Base-by-base conservation (phyloP, 2,888 invertebrate species). In the Acanthococcus lagerstroemiae region DNA sequence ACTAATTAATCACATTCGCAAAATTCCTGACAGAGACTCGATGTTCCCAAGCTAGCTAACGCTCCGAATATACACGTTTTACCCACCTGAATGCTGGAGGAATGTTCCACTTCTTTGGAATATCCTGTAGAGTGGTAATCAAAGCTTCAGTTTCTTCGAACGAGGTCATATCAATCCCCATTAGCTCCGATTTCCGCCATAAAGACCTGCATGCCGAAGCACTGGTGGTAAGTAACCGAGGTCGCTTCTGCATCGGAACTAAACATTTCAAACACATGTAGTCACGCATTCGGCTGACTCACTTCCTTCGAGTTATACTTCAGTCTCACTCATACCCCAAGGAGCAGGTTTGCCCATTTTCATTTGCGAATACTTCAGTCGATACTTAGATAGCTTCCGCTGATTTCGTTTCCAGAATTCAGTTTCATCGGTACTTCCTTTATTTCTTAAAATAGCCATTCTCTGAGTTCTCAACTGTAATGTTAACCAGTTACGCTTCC, bases 161-260 rank as follows among this genome's bases (percentile, higher is more conserved):
- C 0, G 87, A 85, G 55, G 84, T 82, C 0, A 88, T 88, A 75
- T 93, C 89, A 0, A 95, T 84, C 2, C 94, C 94, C 88, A 94
- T 91, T 44, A 93, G 81, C 74, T 89, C 88, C 0, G 94, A 92
- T 76, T 95, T 95, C 69, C 83, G 83, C 68, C 88, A 79, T 66
- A 95, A 81, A 70, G 86, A 84, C 15, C 86, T 82, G 77, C 91
- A 88, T 0, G 92, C 92, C 0, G 91, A 89, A 0, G 95, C 91
- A 70, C 91, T 90, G 9, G 95, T 94, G 44, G 90, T 91, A 65
- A 96, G 76, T 72, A 93, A 79, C 5, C 95, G 82, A 0, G 94
- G 90, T 87, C 95, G 90, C 78, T 95, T 95, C 76, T 95, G 93
- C 0, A 93, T 92, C 0, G 94, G 95, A 50, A 93, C 93, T 91